These are phyloP conservation scores for Peromyscus leucopus DNA, from an alignment of 2,113 vertebrate genomes.

Conservation along the genomic window DNA sequence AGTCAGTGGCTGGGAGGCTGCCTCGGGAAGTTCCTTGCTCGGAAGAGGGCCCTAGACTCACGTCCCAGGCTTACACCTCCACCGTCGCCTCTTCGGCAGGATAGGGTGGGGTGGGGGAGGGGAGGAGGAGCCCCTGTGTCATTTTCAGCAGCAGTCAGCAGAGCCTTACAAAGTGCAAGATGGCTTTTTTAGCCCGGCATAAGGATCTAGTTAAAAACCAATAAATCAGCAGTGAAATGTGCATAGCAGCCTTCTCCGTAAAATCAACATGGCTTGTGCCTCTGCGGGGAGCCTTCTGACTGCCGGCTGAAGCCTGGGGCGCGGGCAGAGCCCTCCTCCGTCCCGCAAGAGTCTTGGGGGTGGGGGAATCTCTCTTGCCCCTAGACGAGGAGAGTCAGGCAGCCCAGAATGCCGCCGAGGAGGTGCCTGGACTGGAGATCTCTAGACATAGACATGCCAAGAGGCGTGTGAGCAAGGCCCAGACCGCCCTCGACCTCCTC, in stretches of 20 bases:
- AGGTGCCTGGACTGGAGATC: background rate
- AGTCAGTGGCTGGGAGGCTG: constrained; percentile 74
- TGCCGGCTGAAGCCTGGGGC: constrained; percentile 85
- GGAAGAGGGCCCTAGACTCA: constrained; percentile 48
- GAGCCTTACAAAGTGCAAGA: constrained; percentile 85
- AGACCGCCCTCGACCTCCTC: constrained; percentile 41
- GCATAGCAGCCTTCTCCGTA: constrained; percentile 92
- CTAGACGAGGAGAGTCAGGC: constrained; percentile 12
- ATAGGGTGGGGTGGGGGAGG: background rate
- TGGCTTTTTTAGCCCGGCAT: constrained; percentile 84
- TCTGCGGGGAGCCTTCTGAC: constrained; percentile 89
- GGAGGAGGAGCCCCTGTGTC: constrained; percentile 69
- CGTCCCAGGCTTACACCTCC: constrained; percentile 63
- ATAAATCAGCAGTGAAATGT: constrained; percentile 93
- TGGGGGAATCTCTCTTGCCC: background rate
- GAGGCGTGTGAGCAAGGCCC: background rate
- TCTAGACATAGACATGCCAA: background rate
- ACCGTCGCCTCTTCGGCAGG: constrained; percentile 15
- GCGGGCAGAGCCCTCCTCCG: constrained; percentile 81
- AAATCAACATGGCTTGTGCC: constrained; percentile 93
- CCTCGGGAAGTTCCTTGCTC: constrained; percentile 58
- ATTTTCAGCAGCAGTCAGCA: constrained; percentile 78
- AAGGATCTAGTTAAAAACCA: constrained; percentile 93
- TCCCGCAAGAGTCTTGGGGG: constrained; percentile 65
- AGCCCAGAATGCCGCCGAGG: constrained; percentile 5